phyloP scores from a whole-genome alignment of 2,888 invertebrate species.

The Bombyx huttoni region DNA sequence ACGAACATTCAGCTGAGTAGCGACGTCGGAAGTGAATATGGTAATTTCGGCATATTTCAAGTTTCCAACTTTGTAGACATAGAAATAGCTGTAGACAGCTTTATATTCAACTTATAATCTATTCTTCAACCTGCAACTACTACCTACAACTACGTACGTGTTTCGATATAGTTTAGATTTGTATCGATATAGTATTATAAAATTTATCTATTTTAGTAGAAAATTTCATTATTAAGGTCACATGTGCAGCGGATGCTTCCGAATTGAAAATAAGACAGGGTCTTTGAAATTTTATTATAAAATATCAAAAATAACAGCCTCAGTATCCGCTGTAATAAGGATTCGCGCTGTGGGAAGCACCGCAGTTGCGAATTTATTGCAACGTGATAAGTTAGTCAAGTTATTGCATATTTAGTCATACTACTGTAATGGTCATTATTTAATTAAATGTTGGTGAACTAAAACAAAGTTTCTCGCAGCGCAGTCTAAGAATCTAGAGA shows the following conservation, averaged over 20 bases:
- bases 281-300: neutral
- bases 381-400: neutral
- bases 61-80: slow-evolving; percentile 11
- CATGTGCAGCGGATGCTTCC: neutral
- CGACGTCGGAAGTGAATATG: slow-evolving; percentile 14
- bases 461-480: neutral
- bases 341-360: neutral
- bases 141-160: too few species aligned
- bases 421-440: neutral
- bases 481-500: neutral
- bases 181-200: too few species aligned
- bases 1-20: slow-evolving; percentile 3
- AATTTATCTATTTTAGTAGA: too few species aligned
- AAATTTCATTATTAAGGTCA: too few species aligned
- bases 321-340: neutral
- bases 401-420: neutral
- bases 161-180: too few species aligned
- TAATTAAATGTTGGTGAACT: neutral
- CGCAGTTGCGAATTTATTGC: neutral
- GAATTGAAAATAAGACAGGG: neutral
- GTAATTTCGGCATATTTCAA: slow-evolving; percentile 20
- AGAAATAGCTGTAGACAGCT: neutral
- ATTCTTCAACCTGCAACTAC: neutral
- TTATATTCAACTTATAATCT: too few species aligned
- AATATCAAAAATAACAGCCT: neutral